Evolutionary conservation across 2,888 invertebrate genomes (phyloP).

Genomic region (Gymnocheta viridis): DNA sequence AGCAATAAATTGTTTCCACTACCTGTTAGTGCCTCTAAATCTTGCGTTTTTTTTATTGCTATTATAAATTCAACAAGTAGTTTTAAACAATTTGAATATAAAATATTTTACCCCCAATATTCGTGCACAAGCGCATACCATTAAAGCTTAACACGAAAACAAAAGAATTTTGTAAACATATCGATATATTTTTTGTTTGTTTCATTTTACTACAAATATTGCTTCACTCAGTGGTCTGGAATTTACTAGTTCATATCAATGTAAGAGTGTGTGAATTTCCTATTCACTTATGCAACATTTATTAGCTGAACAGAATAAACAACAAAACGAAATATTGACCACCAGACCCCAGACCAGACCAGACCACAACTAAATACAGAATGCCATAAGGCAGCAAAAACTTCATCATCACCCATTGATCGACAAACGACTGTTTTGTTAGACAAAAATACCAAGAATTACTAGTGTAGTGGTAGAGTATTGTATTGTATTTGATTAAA

Average conservation of each 20-base stretch:
- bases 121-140: not conserved
- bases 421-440: constrained; percentile 22
- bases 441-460: constrained; percentile 1
- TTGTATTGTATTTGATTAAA: constrained; percentile 8
- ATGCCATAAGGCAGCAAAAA: constrained; percentile 18
- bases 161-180: constrained; percentile 12
- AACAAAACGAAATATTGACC: constrained; percentile 42
- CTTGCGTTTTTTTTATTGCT: too few species aligned
- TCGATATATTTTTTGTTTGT: not conserved
- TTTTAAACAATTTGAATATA: not conserved
- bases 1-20: too few species aligned
- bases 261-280: constrained; percentile 34
- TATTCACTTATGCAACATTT: constrained; percentile 61
- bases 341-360: constrained; percentile 32
- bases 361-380: constrained; percentile 47
- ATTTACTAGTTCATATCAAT: constrained; percentile 10
- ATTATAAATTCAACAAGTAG: not conserved
- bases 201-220: constrained; percentile 40
- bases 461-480: not conserved
- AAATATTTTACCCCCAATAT: not conserved
- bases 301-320: constrained; percentile 50
- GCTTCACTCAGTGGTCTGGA: constrained; percentile 41
- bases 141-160: not conserved
- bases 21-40: too few species aligned
- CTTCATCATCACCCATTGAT: constrained; percentile 13